Conservation (phyloP, 2,113 vertebrate species). For the Gobius niger region DNA sequence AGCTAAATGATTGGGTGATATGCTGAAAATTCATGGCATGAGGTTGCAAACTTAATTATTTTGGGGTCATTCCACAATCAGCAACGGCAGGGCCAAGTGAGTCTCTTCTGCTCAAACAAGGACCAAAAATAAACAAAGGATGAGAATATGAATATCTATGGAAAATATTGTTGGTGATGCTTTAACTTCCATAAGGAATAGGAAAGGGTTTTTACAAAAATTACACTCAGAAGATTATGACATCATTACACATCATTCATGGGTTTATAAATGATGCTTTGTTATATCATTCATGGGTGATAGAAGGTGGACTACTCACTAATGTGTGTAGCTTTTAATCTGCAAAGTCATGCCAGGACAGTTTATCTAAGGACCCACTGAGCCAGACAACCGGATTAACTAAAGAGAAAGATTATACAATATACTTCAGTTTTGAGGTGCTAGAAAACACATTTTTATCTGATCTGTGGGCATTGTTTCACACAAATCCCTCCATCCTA, state of each 20-base stretch:
- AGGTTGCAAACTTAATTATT: neutral
- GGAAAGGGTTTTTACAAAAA: too few relatives aligned
- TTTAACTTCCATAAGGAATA: too few relatives aligned
- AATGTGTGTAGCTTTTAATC: slow-evolving; percentile 15
- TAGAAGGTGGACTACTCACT: neutral
- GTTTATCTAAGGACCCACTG: slow-evolving; percentile 9
- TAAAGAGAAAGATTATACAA: slow-evolving; percentile 3
- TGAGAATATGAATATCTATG: too few relatives aligned
- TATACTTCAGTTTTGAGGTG: neutral
- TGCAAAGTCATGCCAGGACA: slow-evolving; percentile 34
- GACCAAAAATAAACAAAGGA: neutral
- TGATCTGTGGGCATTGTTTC: neutral
- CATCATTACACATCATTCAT: too few relatives aligned
- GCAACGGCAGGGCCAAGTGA: neutral
- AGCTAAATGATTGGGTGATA: neutral
- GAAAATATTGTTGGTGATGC: too few relatives aligned
- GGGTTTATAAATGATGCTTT: too few relatives aligned
- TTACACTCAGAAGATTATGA: neutral
- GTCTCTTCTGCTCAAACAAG: neutral
- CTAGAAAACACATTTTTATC: neutral
- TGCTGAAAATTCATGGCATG: neutral
- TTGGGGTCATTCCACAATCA: neutral
- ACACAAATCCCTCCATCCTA: neutral
- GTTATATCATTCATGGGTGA: neutral
- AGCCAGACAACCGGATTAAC: slow-evolving; percentile 12